These are phyloP conservation scores for Chaetorhynchus papuensis DNA, from an alignment of 2,113 vertebrate species.

Conservation along the genomic window DNA sequence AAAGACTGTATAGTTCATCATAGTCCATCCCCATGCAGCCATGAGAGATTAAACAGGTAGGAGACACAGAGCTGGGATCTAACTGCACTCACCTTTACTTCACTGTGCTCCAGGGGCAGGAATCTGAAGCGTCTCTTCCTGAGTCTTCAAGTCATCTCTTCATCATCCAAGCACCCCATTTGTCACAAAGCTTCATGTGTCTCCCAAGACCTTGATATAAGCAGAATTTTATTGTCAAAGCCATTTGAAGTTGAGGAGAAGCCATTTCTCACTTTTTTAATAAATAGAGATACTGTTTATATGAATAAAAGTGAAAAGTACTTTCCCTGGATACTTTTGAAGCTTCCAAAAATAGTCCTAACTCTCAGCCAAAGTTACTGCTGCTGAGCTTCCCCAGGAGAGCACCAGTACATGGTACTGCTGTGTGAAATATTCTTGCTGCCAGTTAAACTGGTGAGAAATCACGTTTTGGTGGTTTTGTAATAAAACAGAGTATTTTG, in stretches of 20 bases:
- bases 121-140: not conserved
- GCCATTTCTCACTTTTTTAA: slow-evolving; percentile 59
- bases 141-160: slow-evolving; percentile 30
- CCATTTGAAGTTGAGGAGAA: slow-evolving; percentile 50
- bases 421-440: slow-evolving; percentile 21
- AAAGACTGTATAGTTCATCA: not conserved
- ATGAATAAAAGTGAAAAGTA: slow-evolving; percentile 56
- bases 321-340: slow-evolving; percentile 39
- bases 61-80: not conserved
- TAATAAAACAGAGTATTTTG: slow-evolving; percentile 53
- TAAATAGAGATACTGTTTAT: slow-evolving; percentile 56
- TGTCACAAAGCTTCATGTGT: slow-evolving; percentile 50
- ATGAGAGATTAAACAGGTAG: not conserved
- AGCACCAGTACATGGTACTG: not conserved
- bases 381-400: slow-evolving; percentile 40
- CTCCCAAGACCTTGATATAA: slow-evolving; percentile 52
- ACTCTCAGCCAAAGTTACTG: slow-evolving; percentile 40
- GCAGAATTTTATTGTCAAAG: slow-evolving; percentile 51
- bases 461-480: slow-evolving; percentile 54
- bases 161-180: slow-evolving; percentile 19
- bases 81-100: slow-evolving; percentile 36
- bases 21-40: not conserved
- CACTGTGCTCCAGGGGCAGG: not conserved
- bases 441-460: slow-evolving; percentile 49
- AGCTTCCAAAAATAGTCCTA: slow-evolving; percentile 55